These are phyloP conservation scores for Drosophila lutescens DNA, from an alignment of 2,888 invertebrate genomes.

Conservation along the genomic window DNA sequence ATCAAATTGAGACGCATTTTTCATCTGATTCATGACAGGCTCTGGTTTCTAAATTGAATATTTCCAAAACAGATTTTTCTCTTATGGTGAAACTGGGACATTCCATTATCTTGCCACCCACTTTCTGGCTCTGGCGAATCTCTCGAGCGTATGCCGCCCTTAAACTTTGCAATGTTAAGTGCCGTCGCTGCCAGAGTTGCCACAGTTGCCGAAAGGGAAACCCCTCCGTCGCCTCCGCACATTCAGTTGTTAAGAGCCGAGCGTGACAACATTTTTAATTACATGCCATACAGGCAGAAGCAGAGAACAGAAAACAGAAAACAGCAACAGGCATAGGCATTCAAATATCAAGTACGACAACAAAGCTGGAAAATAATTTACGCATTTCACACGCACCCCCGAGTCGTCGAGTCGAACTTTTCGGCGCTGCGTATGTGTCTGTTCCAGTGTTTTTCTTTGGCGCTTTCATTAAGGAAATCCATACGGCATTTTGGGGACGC, in stretches of 20 bases:
- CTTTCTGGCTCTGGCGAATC: constrained; percentile 15
- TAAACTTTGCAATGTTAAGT: constrained; percentile 14
- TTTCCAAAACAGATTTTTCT: background rate
- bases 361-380: constrained; percentile 56
- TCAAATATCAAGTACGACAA: constrained; percentile 47
- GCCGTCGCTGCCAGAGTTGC: constrained; percentile 10
- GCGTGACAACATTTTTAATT: constrained; percentile 51
- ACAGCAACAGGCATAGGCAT: constrained; percentile 48
- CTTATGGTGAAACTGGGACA: background rate
- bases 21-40: background rate
- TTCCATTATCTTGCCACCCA: constrained; percentile 10
- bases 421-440: constrained; percentile 1
- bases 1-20: background rate
- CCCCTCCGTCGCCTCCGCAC: background rate
- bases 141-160: constrained; percentile 5
- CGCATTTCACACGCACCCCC: constrained; percentile 52
- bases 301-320: constrained; percentile 20
- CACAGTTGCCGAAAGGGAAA: background rate
- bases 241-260: constrained; percentile 20
- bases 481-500: constrained; percentile 16
- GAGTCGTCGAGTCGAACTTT: constrained; percentile 3
- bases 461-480: constrained; percentile 42
- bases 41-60: background rate
- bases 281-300: constrained; percentile 57
- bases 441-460: constrained; percentile 26